Base-by-base conservation (phyloP, 2,113 vertebrate genomes). In the Microcebus tavaratra region DNA sequence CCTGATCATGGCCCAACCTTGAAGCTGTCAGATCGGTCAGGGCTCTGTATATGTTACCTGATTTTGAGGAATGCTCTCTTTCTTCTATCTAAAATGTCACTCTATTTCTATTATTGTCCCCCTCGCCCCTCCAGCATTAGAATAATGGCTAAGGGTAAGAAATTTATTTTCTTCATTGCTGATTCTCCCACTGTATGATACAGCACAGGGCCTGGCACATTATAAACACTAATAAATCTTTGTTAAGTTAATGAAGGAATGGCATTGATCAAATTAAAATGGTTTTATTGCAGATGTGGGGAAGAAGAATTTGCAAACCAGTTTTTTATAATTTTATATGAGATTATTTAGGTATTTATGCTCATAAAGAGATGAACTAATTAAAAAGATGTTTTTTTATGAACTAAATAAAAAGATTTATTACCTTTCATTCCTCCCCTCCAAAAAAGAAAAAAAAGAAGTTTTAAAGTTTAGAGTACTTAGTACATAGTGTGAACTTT, bases 281-380 rank as follows among this genome's bases (percentile, higher is more conserved):
- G 20, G 8, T 95, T 90, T 81, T 68, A 5, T 57, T 94, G 13
- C 8, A 9, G n/a, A 78, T 31, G 78, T 94, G 48, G 27, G 39
- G 73, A 65, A 36, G n/a, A 65, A 57, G 59, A 50, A 73, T 72
- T 20, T 79, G 10, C 86, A 61, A 93, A 63, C 36, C 61, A 61
- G 1, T 75, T 70, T 88, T 94, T 83, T 72, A 83, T 73, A 90
- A 45, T 89, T 81, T 96, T 67, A 27, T 68, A 25, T 88, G 39
- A 85, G 39, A 36, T 65, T 42, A 82, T 70, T 94, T 50, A 79
- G 45, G 6, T 75, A 85, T 84, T 88, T 57, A n/a, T 88, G 8
- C 11, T 85, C 3, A 61, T 68, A 61, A 93, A 14, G 45, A 53
- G 75, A 59, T 65, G 23, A 93, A 27, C 18, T 55, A 29, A 87